A percentile compares a stretch with the other conserved stretches of the same genome.
These are phyloP conservation scores for Chrysoperla carnea DNA, from an alignment of 1,140 invertebrate genomes.

Conservation along the genomic window DNA sequence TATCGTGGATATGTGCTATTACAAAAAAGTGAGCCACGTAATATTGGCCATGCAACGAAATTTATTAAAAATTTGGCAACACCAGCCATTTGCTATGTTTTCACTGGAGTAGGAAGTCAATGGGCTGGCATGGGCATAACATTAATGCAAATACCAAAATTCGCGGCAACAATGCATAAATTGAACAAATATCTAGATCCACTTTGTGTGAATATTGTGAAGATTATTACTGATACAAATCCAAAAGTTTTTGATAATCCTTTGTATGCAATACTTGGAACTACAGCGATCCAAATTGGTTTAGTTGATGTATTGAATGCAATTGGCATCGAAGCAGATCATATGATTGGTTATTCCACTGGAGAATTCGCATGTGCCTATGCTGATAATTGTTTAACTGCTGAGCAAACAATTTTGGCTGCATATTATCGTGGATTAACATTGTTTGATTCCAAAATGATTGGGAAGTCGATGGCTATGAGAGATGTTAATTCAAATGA, in stretches of 20 bases:
- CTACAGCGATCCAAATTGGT: conserved; percentile 60
- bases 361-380: conserved; percentile 70
- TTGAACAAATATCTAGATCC: conserved; percentile 29
- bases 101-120: conserved; percentile 81
- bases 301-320: conserved; percentile 49
- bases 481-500: no score
- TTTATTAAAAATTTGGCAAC: conserved; percentile 38
- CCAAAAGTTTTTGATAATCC: conserved; percentile 38
- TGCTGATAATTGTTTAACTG: conserved; percentile 62
- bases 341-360: conserved; percentile 63
- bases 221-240: conserved; percentile 38
- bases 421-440: conserved; percentile 43
- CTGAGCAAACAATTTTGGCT: conserved; percentile 58
- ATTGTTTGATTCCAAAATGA: conserved; percentile 30
- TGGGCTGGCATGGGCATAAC: conserved; percentile 67
- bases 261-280: conserved; percentile 48
- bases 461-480: no score
- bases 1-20: conserved; percentile 36
- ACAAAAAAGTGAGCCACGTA: conserved; percentile 20
- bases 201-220: conserved; percentile 37
- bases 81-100: conserved; percentile 70
- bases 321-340: conserved; percentile 48
- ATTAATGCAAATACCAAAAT: conserved; percentile 44
- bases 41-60: conserved; percentile 10
- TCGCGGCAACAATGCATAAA: conserved; percentile 50